phyloP scores from a whole-genome alignment of 2,113 vertebrate species.

The Scatophagus argus region DNA sequence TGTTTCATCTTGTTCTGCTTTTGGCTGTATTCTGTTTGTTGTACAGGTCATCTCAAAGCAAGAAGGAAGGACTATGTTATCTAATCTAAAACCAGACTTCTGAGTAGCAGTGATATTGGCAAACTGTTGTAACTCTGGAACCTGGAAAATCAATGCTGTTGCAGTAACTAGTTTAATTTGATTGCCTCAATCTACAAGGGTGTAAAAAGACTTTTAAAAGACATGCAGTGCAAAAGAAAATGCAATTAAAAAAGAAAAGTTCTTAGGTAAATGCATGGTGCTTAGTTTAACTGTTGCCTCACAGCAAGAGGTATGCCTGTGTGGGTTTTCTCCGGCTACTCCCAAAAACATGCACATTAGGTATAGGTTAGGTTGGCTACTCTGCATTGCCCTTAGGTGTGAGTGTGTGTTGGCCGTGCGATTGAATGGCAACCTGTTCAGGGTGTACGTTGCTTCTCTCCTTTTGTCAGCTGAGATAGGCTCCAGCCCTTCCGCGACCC shows the following conservation, averaged over 20 bases:
- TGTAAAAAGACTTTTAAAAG: constrained; percentile 42
- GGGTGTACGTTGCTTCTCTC: too few species aligned
- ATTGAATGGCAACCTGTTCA: too few species aligned
- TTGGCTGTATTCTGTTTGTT: constrained; percentile 35
- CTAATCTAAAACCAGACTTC: constrained; percentile 28
- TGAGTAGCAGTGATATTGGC: constrained; percentile 29
- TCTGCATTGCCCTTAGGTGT: too few species aligned
- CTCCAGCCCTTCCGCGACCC: too few species aligned
- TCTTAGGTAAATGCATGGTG: neutral
- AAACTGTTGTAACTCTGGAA: constrained; percentile 37
- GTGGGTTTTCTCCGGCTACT: too few species aligned
- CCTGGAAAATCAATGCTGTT: constrained; percentile 38
- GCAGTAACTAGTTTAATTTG: constrained; percentile 23
- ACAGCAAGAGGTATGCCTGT: too few species aligned
- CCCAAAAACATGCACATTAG: too few species aligned
- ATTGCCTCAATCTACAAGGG: constrained; percentile 28
- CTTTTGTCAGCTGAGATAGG: too few species aligned
- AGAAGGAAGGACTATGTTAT: constrained; percentile 15
- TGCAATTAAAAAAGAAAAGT: neutral
- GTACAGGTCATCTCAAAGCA: neutral
- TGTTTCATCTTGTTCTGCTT: constrained; percentile 23
- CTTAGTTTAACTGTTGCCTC: too few species aligned
- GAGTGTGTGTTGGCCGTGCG: too few species aligned
- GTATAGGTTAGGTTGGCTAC: too few species aligned
- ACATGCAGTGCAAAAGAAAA: neutral